A percentile compares a stretch with the other conserved stretches of the same genome.
Evolutionary conservation across 2,113 vertebrate species (phyloP).

Genomic region (Brienomyrus brachyistius): DNA sequence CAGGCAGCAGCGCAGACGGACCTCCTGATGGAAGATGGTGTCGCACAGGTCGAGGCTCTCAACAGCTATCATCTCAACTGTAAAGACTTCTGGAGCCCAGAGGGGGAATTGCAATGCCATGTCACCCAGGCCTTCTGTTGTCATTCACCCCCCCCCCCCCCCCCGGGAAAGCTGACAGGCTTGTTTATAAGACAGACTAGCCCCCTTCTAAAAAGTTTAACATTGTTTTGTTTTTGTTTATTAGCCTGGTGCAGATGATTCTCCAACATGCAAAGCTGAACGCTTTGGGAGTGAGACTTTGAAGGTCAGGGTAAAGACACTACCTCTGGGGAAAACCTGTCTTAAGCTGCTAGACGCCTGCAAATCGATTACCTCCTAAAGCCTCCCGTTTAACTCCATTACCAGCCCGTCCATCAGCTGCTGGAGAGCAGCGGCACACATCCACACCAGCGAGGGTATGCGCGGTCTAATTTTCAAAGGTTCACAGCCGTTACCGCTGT

Average conservation of each 20-base stretch:
- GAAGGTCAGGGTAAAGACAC: background rate
- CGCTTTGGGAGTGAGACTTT: background rate
- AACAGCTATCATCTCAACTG: slow-evolving; percentile 7
- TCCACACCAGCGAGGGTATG: background rate
- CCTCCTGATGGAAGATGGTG: background rate
- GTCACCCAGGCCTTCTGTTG: too few relatives aligned
- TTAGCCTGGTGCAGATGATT: background rate
- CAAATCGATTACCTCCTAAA: background rate
- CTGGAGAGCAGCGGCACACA: background rate
- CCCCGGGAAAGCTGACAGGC: too few relatives aligned
- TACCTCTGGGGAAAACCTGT: background rate
- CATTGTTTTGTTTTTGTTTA: background rate
- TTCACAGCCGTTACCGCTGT: background rate
- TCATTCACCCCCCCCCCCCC: too few relatives aligned
- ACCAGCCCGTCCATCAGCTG: background rate
- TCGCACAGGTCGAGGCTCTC: background rate
- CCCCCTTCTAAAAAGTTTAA: background rate
- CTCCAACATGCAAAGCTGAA: background rate
- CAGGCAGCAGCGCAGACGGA: background rate
- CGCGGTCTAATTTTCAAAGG: background rate
- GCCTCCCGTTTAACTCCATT: background rate
- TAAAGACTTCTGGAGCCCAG: background rate
- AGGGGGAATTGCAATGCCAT: slow-evolving; percentile 11
- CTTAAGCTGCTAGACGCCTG: background rate
- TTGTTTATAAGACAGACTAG: too few relatives aligned